These are phyloP conservation scores for Carettochelys insculpta DNA, from an alignment of 2,113 vertebrate genomes.

Conservation along the genomic window DNA sequence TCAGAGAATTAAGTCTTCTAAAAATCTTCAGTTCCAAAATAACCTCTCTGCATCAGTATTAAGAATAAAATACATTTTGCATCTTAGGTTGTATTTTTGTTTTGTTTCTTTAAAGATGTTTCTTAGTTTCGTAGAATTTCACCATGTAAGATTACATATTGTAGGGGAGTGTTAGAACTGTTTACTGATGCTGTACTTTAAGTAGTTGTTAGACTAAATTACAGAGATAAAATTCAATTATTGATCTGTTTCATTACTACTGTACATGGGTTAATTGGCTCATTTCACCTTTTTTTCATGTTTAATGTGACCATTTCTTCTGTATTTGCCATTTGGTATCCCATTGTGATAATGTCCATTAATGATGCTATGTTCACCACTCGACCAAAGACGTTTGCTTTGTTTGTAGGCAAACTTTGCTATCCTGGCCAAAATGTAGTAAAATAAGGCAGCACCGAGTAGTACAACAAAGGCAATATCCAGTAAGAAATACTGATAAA, in stretches of 20 bases:
- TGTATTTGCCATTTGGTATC: conserved; percentile 91
- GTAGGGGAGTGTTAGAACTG: conserved; percentile 75
- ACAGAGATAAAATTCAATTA: conserved; percentile 74
- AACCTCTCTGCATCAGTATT: conserved; percentile 75
- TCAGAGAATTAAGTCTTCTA: conserved; percentile 80
- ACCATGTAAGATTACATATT: conserved; percentile 73
- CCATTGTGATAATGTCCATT: conserved; percentile 96
- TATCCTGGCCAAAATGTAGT: conserved; percentile 77
- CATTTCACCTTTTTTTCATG: conserved; percentile 96
- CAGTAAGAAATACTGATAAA: conserved; percentile 94
- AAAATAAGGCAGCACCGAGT: conserved; percentile 73
- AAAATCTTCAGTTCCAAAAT: conserved; percentile 76
- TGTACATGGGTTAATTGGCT: conserved; percentile 60
- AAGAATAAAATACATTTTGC: conserved; percentile 68
- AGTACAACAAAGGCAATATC: conserved; percentile 84
- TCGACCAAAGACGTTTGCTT: conserved; percentile 67
- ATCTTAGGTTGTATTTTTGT: conserved; percentile 78
- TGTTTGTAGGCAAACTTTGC: conserved; percentile 74
- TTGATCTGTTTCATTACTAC: conserved; percentile 64
- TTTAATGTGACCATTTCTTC: conserved; percentile 90
- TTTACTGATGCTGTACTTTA: conserved; percentile 75
- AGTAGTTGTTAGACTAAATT: conserved; percentile 81
- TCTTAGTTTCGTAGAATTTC: conserved; percentile 71
- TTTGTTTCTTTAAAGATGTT: conserved; percentile 32
- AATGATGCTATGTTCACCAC: conserved; percentile 72